Evolutionary conservation across 2,888 invertebrate species (phyloP), one percentile per base, ranked within the genome.

Genomic region (Chesias legatella): DNA sequence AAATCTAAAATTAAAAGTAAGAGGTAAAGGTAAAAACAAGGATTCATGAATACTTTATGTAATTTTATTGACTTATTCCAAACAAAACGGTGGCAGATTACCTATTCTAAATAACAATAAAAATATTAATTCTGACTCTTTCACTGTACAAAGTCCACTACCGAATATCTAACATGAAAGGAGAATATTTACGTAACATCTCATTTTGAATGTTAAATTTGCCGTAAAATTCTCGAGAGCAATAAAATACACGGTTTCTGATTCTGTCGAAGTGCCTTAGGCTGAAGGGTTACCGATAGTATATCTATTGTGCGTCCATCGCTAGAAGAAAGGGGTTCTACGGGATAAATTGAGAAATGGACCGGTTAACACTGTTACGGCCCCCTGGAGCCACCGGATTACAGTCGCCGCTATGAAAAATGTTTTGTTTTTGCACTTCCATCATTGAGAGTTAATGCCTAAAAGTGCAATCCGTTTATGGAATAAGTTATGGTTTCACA

Each of bases 301-400:
- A 67, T 67, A 71, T 72, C 73, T 70, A 71, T 74, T 73, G 74
- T 73, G 60, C 76, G 77, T 76, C 80, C 80, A 76, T 75, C 76
- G 44, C 36, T 45, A 20, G 73, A 72, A 69, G 68, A 70, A 74
- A 72, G 71, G 79, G 80, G 77, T 72, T 67, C 66, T 49, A 43
- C 43, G 65, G 72, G 69, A 66, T 72, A 83, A 86, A 88, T 88
- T 88, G 88, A 86, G 88, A 88, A 88, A 88, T 88, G 88, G 85
- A 81, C 86, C 86, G 84, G 79, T 73, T 88, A 88, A 88, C 83
- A 67, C 81, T 63, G 83, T 88, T 88, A 88, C 77, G 65, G 65
- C 75, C 67, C 79, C 80, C 84, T 53, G 63, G 63, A 62, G 76
- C 67, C 62, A 69, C 74, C 67, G 71, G 72, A 72, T 77, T 73